phyloP scores from a whole-genome alignment of 2,797 vertebrate species.

The Xenentodon cancila region DNA sequence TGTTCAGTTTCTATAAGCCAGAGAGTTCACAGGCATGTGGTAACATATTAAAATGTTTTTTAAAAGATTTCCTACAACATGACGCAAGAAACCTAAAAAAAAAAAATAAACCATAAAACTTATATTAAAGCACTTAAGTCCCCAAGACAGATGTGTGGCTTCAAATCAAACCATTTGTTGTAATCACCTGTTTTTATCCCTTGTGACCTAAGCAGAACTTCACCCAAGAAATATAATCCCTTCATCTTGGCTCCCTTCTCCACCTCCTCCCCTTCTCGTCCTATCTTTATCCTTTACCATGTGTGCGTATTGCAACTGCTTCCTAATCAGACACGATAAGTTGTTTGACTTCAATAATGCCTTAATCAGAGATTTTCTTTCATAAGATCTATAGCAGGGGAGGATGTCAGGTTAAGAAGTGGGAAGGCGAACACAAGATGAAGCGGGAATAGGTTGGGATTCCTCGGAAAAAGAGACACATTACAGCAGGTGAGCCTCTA shows the following conservation, averaged over 20 bases:
- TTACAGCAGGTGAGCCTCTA: slow-evolving; percentile 15
- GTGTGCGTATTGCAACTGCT: slow-evolving; percentile 41
- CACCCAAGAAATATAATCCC: slow-evolving; percentile 55
- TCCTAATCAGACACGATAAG: slow-evolving; percentile 48
- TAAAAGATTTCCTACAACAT: slow-evolving; percentile 25
- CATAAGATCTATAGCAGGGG: slow-evolving; percentile 13
- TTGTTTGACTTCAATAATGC: slow-evolving; percentile 42
- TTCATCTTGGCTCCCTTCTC: slow-evolving; percentile 48
- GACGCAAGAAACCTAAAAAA: slow-evolving; percentile 30
- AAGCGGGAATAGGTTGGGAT: slow-evolving; percentile 8
- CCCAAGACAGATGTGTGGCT: slow-evolving; percentile 40
- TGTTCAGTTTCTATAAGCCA: slow-evolving; percentile 51
- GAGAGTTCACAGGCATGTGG: slow-evolving; percentile 6
- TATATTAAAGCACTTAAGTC: slow-evolving; percentile 30
- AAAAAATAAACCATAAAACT: slow-evolving; percentile 52
- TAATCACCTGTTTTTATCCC: slow-evolving; percentile 59
- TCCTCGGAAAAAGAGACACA: slow-evolving; percentile 27
- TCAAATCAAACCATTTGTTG: slow-evolving; percentile 49
- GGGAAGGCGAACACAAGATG: slow-evolving; percentile 1
- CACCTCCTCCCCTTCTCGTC: slow-evolving; percentile 28
- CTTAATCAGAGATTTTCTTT: slow-evolving; percentile 44
- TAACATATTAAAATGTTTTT: slow-evolving; percentile 39
- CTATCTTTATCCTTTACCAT: slow-evolving; percentile 51
- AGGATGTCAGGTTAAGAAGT: slow-evolving; percentile 15
- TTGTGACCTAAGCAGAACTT: slow-evolving; percentile 43